Conservation (phyloP, 92 coral and sea anemone species). For the Heliopora coerulea region DNA sequence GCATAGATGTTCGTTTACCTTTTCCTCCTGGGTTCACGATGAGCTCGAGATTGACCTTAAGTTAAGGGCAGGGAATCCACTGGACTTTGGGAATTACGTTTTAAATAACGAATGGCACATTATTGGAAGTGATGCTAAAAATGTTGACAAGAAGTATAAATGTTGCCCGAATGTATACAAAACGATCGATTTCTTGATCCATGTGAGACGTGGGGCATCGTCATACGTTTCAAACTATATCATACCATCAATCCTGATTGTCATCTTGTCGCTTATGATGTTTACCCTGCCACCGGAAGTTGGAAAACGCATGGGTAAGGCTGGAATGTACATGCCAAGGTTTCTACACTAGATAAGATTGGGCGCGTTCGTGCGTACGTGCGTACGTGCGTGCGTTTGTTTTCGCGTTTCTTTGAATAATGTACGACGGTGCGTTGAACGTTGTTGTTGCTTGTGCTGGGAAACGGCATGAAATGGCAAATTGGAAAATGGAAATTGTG, state of each 20-base stretch:
- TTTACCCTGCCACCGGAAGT: conserved; percentile 96
- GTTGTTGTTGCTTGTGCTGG: too few species aligned
- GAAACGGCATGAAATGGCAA: too few species aligned
- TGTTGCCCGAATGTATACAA: conserved; percentile 42
- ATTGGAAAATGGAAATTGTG: too few species aligned
- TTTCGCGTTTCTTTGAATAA: too few species aligned
- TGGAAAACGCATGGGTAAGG: conserved; percentile 96
- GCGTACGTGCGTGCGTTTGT: too few species aligned
- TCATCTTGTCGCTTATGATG: conserved; percentile 67
- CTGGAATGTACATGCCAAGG: too few species aligned
- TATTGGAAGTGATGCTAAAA: conserved; percentile 44
- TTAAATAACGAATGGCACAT: conserved; percentile 78
- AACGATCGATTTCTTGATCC: conserved; percentile 43
- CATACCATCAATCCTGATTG: conserved; percentile 68
- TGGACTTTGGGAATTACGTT: conserved; percentile 54
- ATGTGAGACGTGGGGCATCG: conserved; percentile 69
- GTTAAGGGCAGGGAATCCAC: conserved; percentile 31
- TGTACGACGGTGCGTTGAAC: too few species aligned
- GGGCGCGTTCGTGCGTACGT: too few species aligned
- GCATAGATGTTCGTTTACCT: conserved; percentile 61
- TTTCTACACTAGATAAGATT: too few species aligned
- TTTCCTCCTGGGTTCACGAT: conserved; percentile 83
- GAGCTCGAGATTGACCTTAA: conserved; percentile 42
- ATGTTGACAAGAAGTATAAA: conserved; percentile 2
- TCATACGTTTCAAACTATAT: conserved; percentile 76